A percentile compares a stretch with the other conserved stretches of the same genome.
phyloP scores from a whole-genome alignment of 2,797 vertebrate genomes.

The Peromyscus aztecus region DNA sequence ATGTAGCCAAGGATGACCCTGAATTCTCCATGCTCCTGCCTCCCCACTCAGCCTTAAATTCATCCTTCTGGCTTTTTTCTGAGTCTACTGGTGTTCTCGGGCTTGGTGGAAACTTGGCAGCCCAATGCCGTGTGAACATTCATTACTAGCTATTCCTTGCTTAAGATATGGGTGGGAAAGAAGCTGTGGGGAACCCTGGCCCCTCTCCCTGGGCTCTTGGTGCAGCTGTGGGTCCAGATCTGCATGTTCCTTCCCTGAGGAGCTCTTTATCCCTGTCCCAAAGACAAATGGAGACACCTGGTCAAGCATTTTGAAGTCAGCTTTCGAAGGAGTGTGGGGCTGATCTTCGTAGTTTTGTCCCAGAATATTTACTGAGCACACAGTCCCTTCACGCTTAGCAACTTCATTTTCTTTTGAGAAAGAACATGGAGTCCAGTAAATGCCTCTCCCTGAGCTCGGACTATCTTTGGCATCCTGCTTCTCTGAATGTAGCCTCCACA shows the following conservation, averaged over 20 bases:
- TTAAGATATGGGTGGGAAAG: neutral
- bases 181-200: neutral
- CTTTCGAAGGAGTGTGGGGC: neutral
- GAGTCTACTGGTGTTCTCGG: neutral
- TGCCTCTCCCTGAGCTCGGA: neutral
- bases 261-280: neutral
- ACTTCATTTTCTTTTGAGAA: constrained; percentile 20
- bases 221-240: neutral
- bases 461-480: neutral
- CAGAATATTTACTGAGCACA: neutral
- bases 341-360: neutral
- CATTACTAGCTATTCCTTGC: neutral
- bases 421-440: neutral
- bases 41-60: neutral
- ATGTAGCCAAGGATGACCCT: neutral
- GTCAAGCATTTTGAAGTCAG: neutral
- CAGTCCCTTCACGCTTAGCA: neutral
- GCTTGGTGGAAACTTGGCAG: neutral
- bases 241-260: neutral
- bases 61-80: neutral
- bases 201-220: neutral
- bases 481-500: neutral
- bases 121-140: neutral
- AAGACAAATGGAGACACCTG: neutral
- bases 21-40: neutral